A percentile compares a stretch with the other conserved stretches of the same genome.
phyloP scores from a whole-genome alignment of 2,888 invertebrate genomes.

The Sphaerophoria taeniata region DNA sequence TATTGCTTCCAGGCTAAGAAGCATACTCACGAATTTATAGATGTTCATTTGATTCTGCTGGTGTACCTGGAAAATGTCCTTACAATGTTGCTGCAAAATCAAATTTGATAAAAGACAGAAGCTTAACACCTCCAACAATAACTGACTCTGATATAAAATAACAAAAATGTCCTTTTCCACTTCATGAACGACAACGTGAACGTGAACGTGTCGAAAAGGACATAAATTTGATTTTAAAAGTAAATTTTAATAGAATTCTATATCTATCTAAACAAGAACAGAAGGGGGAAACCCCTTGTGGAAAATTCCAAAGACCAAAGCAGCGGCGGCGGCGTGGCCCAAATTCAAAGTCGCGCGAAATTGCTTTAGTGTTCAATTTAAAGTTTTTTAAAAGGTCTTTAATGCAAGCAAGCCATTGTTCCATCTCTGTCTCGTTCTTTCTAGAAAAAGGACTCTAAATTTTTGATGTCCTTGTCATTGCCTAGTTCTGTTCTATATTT shows the following conservation, averaged over 20 bases:
- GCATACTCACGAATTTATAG: constrained; percentile 59
- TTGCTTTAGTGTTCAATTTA: constrained; percentile 74
- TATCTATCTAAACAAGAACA: constrained; percentile 37
- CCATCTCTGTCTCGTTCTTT: neutral
- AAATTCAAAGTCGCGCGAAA: constrained; percentile 68
- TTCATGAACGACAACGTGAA: neutral
- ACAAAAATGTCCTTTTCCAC: constrained; percentile 46
- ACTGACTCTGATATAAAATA: constrained; percentile 65
- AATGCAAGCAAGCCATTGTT: constrained; percentile 21
- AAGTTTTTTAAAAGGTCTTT: constrained; percentile 71
- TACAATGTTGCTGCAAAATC: constrained; percentile 49
- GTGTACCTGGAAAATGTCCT: constrained; percentile 15
- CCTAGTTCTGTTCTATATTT: neutral
- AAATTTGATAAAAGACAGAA: constrained; percentile 48
- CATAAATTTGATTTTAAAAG: constrained; percentile 73
- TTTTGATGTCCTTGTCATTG: constrained; percentile 49
- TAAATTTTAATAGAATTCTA: constrained; percentile 70
- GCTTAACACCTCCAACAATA: constrained; percentile 71
- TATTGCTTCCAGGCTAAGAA: constrained; percentile 38
- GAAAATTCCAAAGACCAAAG: neutral
- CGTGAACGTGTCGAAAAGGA: constrained; percentile 32
- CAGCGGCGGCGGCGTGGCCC: neutral
- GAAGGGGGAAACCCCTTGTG: neutral
- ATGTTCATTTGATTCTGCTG: constrained; percentile 17
- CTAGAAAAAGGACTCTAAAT: constrained; percentile 21